These are phyloP conservation scores for Ivindomyrus marchei DNA, from an alignment of 2,113 vertebrate species.

Conservation along the genomic window DNA sequence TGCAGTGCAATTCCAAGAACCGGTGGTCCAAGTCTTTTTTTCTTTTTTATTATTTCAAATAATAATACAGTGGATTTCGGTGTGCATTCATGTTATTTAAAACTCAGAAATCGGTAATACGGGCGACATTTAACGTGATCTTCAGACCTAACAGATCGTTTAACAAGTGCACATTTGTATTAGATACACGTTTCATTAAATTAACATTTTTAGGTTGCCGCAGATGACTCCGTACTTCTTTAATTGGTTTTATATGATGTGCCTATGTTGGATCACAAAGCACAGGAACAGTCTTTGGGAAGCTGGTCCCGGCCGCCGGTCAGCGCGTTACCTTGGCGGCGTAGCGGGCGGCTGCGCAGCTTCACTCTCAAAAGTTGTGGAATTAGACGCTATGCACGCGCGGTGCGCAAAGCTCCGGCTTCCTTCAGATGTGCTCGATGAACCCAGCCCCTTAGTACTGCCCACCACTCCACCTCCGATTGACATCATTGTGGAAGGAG, in stretches of 20 bases:
- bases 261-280: not conserved
- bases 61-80: conserved; percentile 23
- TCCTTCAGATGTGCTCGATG: conserved; percentile 68
- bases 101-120: not conserved
- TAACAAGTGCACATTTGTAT: conserved; percentile 5
- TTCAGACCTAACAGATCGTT: not conserved
- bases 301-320: conserved; percentile 46
- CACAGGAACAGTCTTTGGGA: not conserved
- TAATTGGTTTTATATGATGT: not conserved
- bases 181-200: conserved; percentile 16
- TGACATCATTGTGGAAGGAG: conserved; percentile 63
- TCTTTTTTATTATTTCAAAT: not conserved
- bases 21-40: conserved; percentile 47
- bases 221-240: not conserved
- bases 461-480: conserved; percentile 58
- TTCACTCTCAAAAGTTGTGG: conserved; percentile 61
- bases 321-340: conserved; percentile 45
- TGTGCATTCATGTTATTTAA: conserved; percentile 22
- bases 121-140: conserved; percentile 7
- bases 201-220: not conserved
- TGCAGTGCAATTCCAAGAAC: conserved; percentile 50
- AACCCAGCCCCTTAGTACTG: conserved; percentile 62
- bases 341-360: conserved; percentile 60
- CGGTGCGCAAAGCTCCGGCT: conserved; percentile 61
- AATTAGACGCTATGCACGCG: conserved; percentile 56